Evolutionary conservation across 2,888 invertebrate genomes (phyloP), one percentile per base, ranked within the genome.

Genomic region (Drosophila percnosoma): DNA sequence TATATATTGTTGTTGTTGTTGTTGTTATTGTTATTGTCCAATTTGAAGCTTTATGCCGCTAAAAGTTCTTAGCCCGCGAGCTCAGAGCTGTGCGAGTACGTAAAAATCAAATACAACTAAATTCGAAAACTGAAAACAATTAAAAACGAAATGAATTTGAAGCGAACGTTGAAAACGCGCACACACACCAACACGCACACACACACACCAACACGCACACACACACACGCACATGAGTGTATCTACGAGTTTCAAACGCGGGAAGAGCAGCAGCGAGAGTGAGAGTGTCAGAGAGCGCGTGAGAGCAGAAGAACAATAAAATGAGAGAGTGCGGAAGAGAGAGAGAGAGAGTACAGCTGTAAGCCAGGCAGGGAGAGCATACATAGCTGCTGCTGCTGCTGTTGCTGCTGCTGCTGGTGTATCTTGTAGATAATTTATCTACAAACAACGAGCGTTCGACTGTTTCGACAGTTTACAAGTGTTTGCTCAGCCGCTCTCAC

Each of bases 61-160:
- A 34, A 64, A 64, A 36, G 70, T 80, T 78, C 80, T 75, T 29
- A 33, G 40, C 51, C 3, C 59, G 61, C 84, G 67, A 71, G 68
- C 80, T 33, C 54, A 60, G 68, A 81, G 78, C 75, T 86, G 83
- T 78, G 89, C 83, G 80, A 73, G 84, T 83, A 81, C 67, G 86
- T 82, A 69, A 82, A 87, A 90, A 87, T 87, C 89, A 88, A 82
- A 90, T 86, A 82, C 86, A 86, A 86, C 89, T 88, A 83, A 90
- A 76, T 86, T 86, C 75, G 60, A 88, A 89, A 86, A 86, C 88
- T 80, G 83, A 82, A 89, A 90, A 87, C 89, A 87, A 90, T 87
- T 90, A 85, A 87, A 82, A 80, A 79, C 77, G 82, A 89, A 89
- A 85, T 77, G 87, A 76, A 75, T 83, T 86, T 73, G 65, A 83